A percentile compares a stretch with the other conserved stretches of the same genome.
phyloP scores from a whole-genome alignment of 2,113 vertebrate species.

The Alouatta palliata region DNA sequence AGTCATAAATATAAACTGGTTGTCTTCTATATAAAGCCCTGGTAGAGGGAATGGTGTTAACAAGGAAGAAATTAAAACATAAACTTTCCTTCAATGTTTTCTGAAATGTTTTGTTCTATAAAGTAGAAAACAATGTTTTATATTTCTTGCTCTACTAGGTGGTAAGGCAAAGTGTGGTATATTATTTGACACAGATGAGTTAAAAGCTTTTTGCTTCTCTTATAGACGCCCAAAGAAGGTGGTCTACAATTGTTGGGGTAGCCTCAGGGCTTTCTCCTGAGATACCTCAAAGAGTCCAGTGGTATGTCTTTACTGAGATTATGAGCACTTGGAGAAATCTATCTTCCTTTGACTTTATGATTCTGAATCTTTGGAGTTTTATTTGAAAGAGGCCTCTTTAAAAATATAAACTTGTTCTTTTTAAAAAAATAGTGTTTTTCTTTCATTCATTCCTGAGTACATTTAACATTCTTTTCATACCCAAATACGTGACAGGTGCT shows the following conservation, averaged over 20 bases:
- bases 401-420: not conserved
- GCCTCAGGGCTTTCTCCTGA: not conserved
- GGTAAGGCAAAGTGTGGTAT: not conserved
- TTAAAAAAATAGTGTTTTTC: not conserved
- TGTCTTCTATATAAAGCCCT: constrained; percentile 39
- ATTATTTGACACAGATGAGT: constrained; percentile 38
- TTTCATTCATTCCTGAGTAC: not conserved
- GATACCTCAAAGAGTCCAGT: not conserved
- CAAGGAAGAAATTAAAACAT: constrained; percentile 44
- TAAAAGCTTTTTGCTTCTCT: not conserved
- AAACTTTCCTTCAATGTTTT: constrained; percentile 49
- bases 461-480: not conserved
- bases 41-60: not conserved
- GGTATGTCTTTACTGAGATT: not conserved
- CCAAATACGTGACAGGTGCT: not conserved
- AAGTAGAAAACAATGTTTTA: constrained; percentile 28
- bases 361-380: not conserved
- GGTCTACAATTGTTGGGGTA: not conserved
- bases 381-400: constrained; percentile 36
- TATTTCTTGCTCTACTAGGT: not conserved
- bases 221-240: not conserved
- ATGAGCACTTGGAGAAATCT: not conserved
- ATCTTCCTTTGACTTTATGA: constrained; percentile 39
- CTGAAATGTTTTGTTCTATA: constrained; percentile 20
- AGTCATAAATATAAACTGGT: constrained; percentile 53